Evolutionary conservation across 2,888 invertebrate genomes (phyloP).

Genomic region (Trichogramma dendrolimi): DNA sequence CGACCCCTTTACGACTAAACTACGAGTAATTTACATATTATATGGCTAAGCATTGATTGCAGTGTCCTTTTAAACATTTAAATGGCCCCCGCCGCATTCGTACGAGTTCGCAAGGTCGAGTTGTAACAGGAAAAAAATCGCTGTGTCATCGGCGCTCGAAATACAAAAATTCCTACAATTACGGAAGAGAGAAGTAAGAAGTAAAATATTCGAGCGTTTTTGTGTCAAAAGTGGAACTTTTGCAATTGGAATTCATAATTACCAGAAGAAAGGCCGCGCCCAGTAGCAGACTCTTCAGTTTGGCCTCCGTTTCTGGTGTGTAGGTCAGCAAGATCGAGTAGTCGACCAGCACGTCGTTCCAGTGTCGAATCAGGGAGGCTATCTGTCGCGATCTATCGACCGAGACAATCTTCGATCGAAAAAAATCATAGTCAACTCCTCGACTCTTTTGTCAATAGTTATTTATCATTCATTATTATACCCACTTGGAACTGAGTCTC

Average conservation of each 20-base stretch:
- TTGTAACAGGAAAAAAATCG: background rate
- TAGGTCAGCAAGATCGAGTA: slow-evolving; percentile 74
- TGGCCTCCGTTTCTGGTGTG: slow-evolving; percentile 68
- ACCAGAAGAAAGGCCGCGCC: slow-evolving; percentile 83
- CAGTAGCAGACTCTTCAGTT: slow-evolving; percentile 73
- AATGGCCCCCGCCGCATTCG: too few relatives aligned
- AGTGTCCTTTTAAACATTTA: too few relatives aligned
- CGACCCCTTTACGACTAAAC: too few relatives aligned
- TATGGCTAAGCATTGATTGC: too few relatives aligned
- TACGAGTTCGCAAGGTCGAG: too few relatives aligned
- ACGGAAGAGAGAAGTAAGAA: background rate
- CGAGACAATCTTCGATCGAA: slow-evolving; percentile 35
- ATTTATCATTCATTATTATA: background rate
- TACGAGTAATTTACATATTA: too few relatives aligned
- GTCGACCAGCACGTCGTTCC: slow-evolving; percentile 65
- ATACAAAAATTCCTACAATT: slow-evolving; percentile 62
- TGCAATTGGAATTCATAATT: slow-evolving; percentile 39
- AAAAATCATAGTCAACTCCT: background rate
- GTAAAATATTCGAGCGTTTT: background rate
- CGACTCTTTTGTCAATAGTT: background rate
- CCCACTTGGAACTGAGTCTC: slow-evolving; percentile 62
- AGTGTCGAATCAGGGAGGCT: slow-evolving; percentile 68
- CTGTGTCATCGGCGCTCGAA: slow-evolving; percentile 50
- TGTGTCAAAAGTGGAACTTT: background rate
- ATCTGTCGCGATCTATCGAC: slow-evolving; percentile 60